Evolutionary conservation across 2,888 invertebrate species (phyloP).

Genomic region (Linyphia triangularis): DNA sequence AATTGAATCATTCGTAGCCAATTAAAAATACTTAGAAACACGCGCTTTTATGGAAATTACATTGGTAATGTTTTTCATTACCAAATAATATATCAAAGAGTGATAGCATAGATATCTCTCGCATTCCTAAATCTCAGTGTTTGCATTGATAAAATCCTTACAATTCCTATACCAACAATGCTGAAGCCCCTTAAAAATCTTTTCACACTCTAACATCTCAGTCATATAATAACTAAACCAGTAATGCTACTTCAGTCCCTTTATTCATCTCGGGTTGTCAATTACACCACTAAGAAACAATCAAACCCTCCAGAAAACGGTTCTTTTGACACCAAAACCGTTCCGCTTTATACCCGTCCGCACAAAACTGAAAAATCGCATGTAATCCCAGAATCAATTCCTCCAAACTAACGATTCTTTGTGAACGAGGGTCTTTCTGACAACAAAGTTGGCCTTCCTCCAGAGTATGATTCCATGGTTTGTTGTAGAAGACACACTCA

Average conservation of each 20-base stretch:
- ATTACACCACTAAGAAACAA: slow-evolving; percentile 48
- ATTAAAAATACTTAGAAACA: too few species aligned
- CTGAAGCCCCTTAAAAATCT: slow-evolving; percentile 1
- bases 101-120: too few species aligned
- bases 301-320: slow-evolving; percentile 2
- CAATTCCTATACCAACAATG: background rate
- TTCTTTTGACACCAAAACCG: slow-evolving; percentile 45
- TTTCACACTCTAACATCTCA: background rate
- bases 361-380: slow-evolving; percentile 52
- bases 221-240: background rate
- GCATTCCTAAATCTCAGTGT: too few species aligned
- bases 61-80: too few species aligned
- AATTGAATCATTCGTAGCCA: too few species aligned
- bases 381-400: slow-evolving; percentile 53
- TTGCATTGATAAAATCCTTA: background rate
- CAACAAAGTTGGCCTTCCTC: slow-evolving; percentile 29
- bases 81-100: too few species aligned
- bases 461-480: slow-evolving; percentile 43
- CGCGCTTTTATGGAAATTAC: too few species aligned
- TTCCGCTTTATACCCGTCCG: slow-evolving; percentile 40
- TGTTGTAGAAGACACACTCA: slow-evolving; percentile 7
- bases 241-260: background rate
- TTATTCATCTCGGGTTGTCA: slow-evolving; percentile 27
- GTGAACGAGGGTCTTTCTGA: background rate
- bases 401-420: slow-evolving; percentile 66